These are phyloP conservation scores for Punctoribates punctum DNA, from an alignment of 2,888 invertebrate species.

Conservation along the genomic window DNA sequence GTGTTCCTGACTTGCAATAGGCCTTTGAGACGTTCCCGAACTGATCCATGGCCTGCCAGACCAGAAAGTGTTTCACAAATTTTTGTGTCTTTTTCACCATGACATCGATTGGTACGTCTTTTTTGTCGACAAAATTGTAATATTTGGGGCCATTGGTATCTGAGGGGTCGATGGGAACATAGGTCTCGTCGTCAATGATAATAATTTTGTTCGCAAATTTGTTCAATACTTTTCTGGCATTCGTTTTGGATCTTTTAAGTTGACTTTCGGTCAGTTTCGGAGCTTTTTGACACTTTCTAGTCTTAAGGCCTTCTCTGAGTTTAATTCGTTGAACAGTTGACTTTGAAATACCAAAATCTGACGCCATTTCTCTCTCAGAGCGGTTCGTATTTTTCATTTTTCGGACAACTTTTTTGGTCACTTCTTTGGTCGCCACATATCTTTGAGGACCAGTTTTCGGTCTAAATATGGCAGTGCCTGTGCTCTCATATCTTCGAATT, in stretches of 20 bases:
- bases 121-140: background rate
- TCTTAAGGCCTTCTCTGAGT: background rate
- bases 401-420: background rate
- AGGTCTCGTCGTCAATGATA: slow-evolving; percentile 10
- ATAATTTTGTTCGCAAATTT: background rate
- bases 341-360: background rate
- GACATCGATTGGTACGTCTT: background rate
- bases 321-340: background rate
- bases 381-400: background rate
- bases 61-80: background rate
- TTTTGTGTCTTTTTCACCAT: background rate
- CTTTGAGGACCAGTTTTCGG: background rate
- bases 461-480: background rate
- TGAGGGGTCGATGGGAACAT: background rate
- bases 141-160: background rate
- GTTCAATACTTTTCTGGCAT: background rate
- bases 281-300: background rate
- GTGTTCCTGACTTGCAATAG: background rate
- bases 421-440: background rate
- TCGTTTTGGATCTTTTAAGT: background rate
- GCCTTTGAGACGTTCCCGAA: background rate
- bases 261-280: background rate
- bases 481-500: background rate
- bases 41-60: slow-evolving; percentile 23
- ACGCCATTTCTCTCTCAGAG: background rate